phyloP scores from a whole-genome alignment of 2,797 vertebrate species.

The Microtus obscurus region DNA sequence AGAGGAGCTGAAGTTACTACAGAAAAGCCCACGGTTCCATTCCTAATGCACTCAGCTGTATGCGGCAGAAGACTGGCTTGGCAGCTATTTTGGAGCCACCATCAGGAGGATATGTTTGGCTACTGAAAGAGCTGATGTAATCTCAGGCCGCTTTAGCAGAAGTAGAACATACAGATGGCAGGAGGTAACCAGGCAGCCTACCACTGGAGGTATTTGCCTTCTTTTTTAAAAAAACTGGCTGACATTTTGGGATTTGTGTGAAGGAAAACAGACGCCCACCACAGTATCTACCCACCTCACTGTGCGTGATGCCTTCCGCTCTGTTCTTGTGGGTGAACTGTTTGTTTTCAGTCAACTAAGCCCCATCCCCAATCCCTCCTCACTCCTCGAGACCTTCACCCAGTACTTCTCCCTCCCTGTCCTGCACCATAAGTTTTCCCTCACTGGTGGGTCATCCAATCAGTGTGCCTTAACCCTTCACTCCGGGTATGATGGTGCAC shows the following conservation, averaged over 20 bases:
- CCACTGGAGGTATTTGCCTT: constrained; percentile 3
- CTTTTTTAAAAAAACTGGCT: constrained; percentile 31
- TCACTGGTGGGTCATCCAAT: not conserved
- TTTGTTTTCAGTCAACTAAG: not conserved
- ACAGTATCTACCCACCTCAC: not conserved
- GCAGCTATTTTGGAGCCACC: constrained; percentile 9
- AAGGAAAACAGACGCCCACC: constrained; percentile 1
- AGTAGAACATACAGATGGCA: constrained; percentile 4
- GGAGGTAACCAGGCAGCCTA: not conserved
- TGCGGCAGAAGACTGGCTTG: not conserved
- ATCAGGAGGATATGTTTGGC: not conserved
- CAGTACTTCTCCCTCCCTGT: not conserved
- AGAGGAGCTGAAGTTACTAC: not conserved
- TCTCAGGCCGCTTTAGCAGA: not conserved
- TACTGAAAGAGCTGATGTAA: not conserved
- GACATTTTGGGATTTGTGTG: constrained; percentile 34
- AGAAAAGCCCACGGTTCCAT: not conserved
- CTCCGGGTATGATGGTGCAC: not conserved
- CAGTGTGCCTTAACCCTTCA: not conserved
- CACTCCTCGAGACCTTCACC: not conserved
- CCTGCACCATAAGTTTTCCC: not conserved
- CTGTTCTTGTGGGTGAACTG: not conserved
- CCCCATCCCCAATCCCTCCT: not conserved
- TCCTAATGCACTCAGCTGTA: not conserved
- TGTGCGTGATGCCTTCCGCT: not conserved